phyloP scores from a whole-genome alignment of 2,113 vertebrate species.

The Caranx ignobilis region DNA sequence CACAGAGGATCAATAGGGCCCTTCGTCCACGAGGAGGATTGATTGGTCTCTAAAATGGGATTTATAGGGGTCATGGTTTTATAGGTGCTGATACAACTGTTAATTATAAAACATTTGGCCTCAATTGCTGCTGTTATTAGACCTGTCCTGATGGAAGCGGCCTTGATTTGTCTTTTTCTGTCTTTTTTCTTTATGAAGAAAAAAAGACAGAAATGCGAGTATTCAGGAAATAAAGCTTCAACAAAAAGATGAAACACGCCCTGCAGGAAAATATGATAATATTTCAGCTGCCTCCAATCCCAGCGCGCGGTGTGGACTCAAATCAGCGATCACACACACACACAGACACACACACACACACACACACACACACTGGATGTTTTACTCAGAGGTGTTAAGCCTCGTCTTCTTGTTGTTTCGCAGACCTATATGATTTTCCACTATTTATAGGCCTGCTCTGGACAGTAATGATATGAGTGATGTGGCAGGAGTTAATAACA shows the following conservation, averaged over 20 bases:
- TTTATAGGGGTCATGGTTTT: constrained; percentile 95
- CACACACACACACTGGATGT: too few species aligned
- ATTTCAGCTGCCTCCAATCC: background rate
- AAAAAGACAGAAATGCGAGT: background rate
- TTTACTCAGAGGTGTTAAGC: background rate
- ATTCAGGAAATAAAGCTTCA: background rate
- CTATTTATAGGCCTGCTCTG: background rate
- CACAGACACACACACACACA: too few species aligned
- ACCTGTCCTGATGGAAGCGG: constrained; percentile 88
- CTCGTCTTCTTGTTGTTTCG: background rate
- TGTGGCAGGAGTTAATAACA: background rate
- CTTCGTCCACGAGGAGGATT: constrained; percentile 86
- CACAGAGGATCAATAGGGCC: constrained; percentile 87
- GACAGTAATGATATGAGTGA: background rate
- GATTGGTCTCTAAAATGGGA: constrained; percentile 93
- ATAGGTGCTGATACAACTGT: constrained; percentile 93
- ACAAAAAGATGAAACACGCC: background rate
- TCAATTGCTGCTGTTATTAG: constrained; percentile 91
- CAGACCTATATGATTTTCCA: background rate
- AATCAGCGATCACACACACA: background rate
- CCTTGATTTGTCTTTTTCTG: constrained; percentile 88
- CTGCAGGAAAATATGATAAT: constrained; percentile 1
- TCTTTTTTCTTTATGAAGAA: constrained; percentile 27
- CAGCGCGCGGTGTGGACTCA: background rate
- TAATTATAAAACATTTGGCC: constrained; percentile 94